Conservation (phyloP, 2,888 invertebrate species). For the Odiellus spinosus region DNA sequence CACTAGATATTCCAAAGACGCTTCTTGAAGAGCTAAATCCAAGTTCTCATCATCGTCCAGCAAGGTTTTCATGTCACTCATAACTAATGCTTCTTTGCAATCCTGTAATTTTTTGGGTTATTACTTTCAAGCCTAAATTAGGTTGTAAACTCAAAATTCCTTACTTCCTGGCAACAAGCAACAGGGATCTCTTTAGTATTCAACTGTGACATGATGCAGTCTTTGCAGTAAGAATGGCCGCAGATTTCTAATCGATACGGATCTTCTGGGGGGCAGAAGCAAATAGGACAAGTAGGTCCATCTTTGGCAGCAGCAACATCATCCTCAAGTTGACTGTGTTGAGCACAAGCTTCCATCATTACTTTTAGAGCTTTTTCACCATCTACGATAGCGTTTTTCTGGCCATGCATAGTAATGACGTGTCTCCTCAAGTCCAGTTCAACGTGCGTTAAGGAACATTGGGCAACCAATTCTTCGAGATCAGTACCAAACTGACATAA, state of each 20-base stretch:
- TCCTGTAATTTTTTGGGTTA: too few species aligned
- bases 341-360: background rate
- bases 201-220: background rate
- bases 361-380: background rate
- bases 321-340: background rate
- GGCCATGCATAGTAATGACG: background rate
- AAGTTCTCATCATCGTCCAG: background rate
- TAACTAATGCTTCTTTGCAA: too few species aligned
- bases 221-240: background rate
- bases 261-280: background rate
- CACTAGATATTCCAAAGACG: constrained; percentile 8
- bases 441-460: background rate
- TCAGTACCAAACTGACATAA: too few species aligned
- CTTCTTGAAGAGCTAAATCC: constrained; percentile 3
- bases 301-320: background rate
- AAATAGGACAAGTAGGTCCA: background rate
- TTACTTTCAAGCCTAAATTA: too few species aligned
- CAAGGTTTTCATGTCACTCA: too few species aligned
- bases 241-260: background rate
- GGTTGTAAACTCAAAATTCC: background rate
- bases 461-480: background rate
- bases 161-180: background rate
- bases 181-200: background rate
- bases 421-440: background rate
- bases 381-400: background rate